These are phyloP conservation scores for Lasioglossum oenotherae DNA, from an alignment of 2,888 invertebrate species.

Conservation along the genomic window DNA sequence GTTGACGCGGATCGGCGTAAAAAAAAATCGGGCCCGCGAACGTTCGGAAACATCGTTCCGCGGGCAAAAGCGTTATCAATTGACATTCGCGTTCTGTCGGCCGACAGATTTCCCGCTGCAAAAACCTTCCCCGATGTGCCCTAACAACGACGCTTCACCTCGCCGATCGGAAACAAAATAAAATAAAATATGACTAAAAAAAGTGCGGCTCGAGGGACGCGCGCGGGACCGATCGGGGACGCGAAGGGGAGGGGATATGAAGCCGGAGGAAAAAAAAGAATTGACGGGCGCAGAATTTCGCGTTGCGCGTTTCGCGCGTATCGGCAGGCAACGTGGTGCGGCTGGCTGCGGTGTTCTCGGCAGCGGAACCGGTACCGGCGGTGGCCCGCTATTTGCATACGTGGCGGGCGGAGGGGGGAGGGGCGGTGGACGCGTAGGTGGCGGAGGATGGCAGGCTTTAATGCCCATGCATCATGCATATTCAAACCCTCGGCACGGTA, in stretches of 20 bases:
- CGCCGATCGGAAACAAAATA: conserved; percentile 6
- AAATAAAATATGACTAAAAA: background rate
- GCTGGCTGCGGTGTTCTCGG: conserved; percentile 53
- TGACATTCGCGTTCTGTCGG: background rate
- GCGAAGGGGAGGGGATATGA: background rate
- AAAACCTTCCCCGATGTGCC: conserved; percentile 12
- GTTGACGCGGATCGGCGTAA: background rate
- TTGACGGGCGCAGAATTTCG: conserved; percentile 53
- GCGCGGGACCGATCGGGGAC: background rate
- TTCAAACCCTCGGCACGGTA: conserved; percentile 81
- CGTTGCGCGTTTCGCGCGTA: conserved; percentile 48
- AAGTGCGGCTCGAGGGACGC: background rate
- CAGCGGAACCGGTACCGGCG: conserved; percentile 60
- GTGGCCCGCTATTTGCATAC: conserved; percentile 81
- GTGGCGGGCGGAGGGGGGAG: conserved; percentile 67
- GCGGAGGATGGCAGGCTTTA: conserved; percentile 78
- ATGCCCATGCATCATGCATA: conserved; percentile 84
- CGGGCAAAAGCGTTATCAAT: conserved; percentile 1
- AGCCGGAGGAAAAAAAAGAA: conserved; percentile 42
- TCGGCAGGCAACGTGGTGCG: conserved; percentile 54
- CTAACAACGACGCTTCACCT: background rate
- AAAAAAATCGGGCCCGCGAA: background rate
- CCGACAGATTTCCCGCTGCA: conserved; percentile 31
- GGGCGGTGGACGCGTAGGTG: conserved; percentile 59
- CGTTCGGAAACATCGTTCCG: conserved; percentile 3